Evolutionary conservation across 2,797 vertebrate genomes (phyloP).

Genomic region (Silurus aristotelis): DNA sequence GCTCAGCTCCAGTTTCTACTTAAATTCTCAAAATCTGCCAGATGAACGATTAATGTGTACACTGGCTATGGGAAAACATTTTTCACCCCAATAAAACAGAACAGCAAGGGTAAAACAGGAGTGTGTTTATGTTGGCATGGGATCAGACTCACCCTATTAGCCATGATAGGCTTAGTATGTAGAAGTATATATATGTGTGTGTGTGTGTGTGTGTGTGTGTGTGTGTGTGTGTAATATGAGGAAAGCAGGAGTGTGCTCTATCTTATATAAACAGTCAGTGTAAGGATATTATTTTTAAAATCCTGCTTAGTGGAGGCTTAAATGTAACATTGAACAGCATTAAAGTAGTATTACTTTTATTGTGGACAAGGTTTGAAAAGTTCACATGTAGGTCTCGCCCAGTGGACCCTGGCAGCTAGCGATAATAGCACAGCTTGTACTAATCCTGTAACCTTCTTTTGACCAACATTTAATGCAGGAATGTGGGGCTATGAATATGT

Average conservation of each 20-base stretch:
- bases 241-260: constrained; percentile 74
- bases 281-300: constrained; percentile 92
- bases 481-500: constrained; percentile 50
- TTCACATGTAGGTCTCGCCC: constrained; percentile 65
- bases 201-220: not conserved
- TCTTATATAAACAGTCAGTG: constrained; percentile 84
- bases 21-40: constrained; percentile 92
- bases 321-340: constrained; percentile 76
- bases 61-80: constrained; percentile 93
- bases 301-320: constrained; percentile 75
- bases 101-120: constrained; percentile 93
- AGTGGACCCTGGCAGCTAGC: constrained; percentile 62
- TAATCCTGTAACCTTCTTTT: constrained; percentile 63
- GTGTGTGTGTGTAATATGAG: constrained; percentile 52
- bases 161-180: constrained; percentile 83
- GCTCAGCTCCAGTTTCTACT: constrained; percentile 89
- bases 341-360: constrained; percentile 68
- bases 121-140: constrained; percentile 92
- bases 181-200: constrained; percentile 23
- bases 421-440: constrained; percentile 62
- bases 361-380: constrained; percentile 68
- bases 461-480: constrained; percentile 49
- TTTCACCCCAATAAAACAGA: constrained; percentile 98
- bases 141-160: constrained; percentile 97
- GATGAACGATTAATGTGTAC: constrained; percentile 95